Evolutionary conservation across 2,888 invertebrate species (phyloP).

Genomic region (Zaprionus obscuricornis): DNA sequence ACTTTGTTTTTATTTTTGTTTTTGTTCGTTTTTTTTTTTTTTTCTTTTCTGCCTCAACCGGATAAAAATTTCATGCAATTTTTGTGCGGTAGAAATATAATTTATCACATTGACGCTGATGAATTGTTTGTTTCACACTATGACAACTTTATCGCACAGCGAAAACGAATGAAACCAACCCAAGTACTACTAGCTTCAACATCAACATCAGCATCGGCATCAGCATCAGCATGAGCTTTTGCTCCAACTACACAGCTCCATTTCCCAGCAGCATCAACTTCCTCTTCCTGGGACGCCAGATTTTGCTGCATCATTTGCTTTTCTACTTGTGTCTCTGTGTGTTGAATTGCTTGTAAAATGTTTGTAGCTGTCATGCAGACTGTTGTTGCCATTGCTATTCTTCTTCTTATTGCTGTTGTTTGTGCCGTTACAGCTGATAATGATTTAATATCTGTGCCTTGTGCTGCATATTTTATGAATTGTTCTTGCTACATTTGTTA

Average conservation of each 20-base stretch:
- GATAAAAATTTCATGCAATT: conserved; percentile 66
- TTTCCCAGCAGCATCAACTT: conserved; percentile 7
- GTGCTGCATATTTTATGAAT: conserved; percentile 53
- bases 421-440: conserved; percentile 40
- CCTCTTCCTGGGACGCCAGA: conserved; percentile 1
- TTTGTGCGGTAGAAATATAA: conserved; percentile 61
- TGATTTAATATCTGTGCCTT: conserved; percentile 55
- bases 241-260: not conserved
- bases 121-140: conserved; percentile 75
- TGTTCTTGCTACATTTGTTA: conserved; percentile 31
- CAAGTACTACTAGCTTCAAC: not conserved
- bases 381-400: conserved; percentile 11
- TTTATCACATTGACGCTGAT: conserved; percentile 78
- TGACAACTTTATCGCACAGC: conserved; percentile 74
- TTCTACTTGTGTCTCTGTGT: conserved; percentile 36
- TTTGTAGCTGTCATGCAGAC: conserved; percentile 54
- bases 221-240: not conserved
- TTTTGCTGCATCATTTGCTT: conserved; percentile 59
- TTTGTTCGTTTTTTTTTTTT: too few relatives aligned
- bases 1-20: too few relatives aligned
- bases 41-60: not conserved
- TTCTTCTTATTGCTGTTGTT: conserved; percentile 7
- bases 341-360: conserved; percentile 70
- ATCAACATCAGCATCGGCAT: not conserved
- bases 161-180: not conserved